Conservation (phyloP, 2,888 invertebrate species). For the Trachelus iudaicus region DNA sequence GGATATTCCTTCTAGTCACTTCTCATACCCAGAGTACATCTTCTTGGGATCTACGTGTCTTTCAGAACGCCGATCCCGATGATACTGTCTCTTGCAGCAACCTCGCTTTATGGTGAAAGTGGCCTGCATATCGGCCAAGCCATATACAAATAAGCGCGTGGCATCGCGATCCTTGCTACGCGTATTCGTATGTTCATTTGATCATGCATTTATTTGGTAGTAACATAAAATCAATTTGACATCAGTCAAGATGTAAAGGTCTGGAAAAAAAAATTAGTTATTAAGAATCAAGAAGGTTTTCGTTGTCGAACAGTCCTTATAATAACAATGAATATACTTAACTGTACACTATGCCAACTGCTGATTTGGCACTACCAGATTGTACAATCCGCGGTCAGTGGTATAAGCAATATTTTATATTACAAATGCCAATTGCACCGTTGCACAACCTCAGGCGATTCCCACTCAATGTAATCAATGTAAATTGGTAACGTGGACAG, state of each 20-base stretch:
- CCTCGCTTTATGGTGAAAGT: neutral
- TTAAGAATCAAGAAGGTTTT: neutral
- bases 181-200: neutral
- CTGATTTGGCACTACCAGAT: neutral
- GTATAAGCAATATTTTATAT: neutral
- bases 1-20: neutral
- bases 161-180: neutral
- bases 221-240: neutral
- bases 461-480: neutral
- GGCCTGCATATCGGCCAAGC: neutral
- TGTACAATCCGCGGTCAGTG: neutral
- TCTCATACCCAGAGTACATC: neutral
- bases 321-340: neutral
- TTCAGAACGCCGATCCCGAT: neutral
- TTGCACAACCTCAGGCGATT: neutral
- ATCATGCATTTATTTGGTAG: neutral
- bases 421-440: neutral
- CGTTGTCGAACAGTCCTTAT: neutral
- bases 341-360: neutral
- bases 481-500: neutral
- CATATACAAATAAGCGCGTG: neutral
- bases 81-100: neutral
- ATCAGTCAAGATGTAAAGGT: neutral
- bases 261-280: neutral
- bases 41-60: neutral